phyloP scores from a whole-genome alignment of 2,888 invertebrate species.

The Oscheius sp. region DNA sequence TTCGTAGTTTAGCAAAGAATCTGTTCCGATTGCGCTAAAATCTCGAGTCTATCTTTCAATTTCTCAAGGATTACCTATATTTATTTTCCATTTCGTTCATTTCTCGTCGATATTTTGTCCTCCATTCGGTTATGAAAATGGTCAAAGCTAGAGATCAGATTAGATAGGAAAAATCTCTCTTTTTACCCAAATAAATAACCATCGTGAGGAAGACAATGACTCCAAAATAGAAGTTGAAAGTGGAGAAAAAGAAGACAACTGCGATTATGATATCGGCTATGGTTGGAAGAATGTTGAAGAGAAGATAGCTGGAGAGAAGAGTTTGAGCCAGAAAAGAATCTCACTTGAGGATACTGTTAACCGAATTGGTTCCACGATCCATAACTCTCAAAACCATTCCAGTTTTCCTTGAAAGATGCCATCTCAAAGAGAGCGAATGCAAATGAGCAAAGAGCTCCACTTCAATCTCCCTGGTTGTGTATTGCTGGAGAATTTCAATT shows the following conservation, averaged over 20 bases:
- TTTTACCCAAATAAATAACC: constrained; percentile 86
- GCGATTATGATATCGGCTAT: constrained; percentile 90
- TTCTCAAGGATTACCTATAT: no score
- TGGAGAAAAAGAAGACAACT: constrained; percentile 84
- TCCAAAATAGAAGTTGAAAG: constrained; percentile 93
- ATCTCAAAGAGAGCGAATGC: constrained; percentile 81
- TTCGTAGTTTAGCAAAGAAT: constrained; percentile 95
- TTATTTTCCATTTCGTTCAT: constrained; percentile 95
- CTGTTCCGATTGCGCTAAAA: constrained; percentile 84
- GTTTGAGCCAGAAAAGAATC: background rate
- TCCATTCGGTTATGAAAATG: constrained; percentile 92
- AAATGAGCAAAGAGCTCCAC: constrained; percentile 63
- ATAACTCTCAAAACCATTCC: constrained; percentile 94
- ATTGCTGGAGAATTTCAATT: no score
- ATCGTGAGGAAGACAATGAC: constrained; percentile 92
- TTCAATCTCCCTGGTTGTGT: constrained; percentile 90
- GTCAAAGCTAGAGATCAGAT: constrained; percentile 80
- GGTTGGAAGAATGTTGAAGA: constrained; percentile 89
- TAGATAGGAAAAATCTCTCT: background rate
- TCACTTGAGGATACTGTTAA: constrained; percentile 85
- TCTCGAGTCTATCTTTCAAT: no score
- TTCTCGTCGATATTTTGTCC: constrained; percentile 89
- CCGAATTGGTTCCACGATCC: constrained; percentile 95
- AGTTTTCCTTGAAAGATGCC: constrained; percentile 94
- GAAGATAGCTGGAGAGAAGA: constrained; percentile 70